phyloP scores from a whole-genome alignment of 2,888 invertebrate species.

The Tinea trinotella region DNA sequence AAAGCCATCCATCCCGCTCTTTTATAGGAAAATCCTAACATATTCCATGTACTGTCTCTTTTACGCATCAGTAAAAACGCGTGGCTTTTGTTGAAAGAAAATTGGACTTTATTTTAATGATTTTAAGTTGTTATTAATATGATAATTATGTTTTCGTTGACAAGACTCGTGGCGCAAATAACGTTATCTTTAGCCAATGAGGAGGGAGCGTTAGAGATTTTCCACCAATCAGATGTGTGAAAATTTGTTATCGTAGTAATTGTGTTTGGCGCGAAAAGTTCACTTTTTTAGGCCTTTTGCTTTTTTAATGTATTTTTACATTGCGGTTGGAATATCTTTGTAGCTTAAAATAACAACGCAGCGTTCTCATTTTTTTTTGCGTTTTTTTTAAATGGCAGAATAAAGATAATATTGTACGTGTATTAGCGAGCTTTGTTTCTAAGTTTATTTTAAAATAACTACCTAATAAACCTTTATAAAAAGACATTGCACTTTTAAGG shows the following conservation, averaged over 20 bases:
- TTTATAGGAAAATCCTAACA: not conserved
- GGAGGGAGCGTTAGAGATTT: slow-evolving; percentile 48
- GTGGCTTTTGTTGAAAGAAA: slow-evolving; percentile 5
- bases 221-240: slow-evolving; percentile 49
- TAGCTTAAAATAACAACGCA: not conserved
- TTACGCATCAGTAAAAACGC: not conserved
- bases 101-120: slow-evolving; percentile 23
- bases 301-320: not conserved
- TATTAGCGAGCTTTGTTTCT: no score
- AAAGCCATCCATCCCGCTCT: not conserved
- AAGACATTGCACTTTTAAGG: no score
- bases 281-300: not conserved
- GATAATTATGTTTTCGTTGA: slow-evolving; percentile 37
- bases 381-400: not conserved
- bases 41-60: not conserved
- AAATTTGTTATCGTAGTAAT: not conserved
- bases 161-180: slow-evolving; percentile 61
- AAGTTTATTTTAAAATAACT: no score
- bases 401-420: no score
- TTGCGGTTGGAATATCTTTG: not conserved
- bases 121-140: slow-evolving; percentile 28
- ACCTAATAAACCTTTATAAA: no score
- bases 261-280: not conserved
- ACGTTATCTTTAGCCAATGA: slow-evolving; percentile 72
- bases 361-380: not conserved